Percentiles rank a stretch among this genome's conserved stretches.
phyloP scores from a whole-genome alignment of 2,113 vertebrate species.

The Macroglossus sobrinus region DNA sequence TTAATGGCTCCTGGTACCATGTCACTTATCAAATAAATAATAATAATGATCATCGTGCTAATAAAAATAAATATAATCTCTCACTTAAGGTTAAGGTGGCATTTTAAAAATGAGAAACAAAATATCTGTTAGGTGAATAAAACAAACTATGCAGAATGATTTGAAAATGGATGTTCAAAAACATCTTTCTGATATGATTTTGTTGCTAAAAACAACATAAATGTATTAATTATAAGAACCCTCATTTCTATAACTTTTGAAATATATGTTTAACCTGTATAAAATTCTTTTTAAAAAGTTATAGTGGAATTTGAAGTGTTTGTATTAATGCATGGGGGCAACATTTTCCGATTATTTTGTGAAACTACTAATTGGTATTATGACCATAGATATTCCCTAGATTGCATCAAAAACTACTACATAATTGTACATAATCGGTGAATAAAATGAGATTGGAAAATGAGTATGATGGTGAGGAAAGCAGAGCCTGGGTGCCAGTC shows the following conservation, averaged over 20 bases:
- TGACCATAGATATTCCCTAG: background rate
- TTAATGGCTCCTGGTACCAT: background rate
- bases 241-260: background rate
- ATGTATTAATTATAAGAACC: background rate
- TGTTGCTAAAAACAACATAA: background rate
- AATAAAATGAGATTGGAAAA: background rate
- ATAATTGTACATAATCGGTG: background rate
- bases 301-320: background rate
- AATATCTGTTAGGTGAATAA: background rate
- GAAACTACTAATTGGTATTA: background rate
- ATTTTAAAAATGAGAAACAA: background rate
- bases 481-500: background rate
- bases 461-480: background rate
- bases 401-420: background rate
- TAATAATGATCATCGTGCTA: background rate
- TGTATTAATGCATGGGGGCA: background rate
- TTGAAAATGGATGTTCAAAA: background rate
- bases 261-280: background rate
- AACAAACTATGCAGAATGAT: background rate
- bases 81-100: background rate
- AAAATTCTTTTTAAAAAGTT: background rate
- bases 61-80: background rate
- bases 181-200: background rate
- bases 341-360: background rate
- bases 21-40: background rate